A percentile compares a stretch with the other conserved stretches of the same genome.
These are phyloP conservation scores for Sialis fuliginosa DNA, from an alignment of 2,888 invertebrate species.

Conservation along the genomic window DNA sequence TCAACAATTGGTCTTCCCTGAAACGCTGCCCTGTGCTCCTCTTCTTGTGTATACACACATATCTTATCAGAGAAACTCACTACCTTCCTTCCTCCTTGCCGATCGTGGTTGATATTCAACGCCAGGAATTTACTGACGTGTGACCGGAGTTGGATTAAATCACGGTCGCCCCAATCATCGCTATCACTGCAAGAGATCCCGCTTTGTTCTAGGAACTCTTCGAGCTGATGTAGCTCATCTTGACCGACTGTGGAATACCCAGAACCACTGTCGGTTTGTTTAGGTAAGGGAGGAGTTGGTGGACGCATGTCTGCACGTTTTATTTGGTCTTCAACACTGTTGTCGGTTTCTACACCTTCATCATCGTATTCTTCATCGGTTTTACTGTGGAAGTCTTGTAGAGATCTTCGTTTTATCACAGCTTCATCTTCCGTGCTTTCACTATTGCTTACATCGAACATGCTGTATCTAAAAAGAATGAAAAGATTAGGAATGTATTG, in stretches of 20 bases:
- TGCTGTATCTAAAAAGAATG: conserved; percentile 39
- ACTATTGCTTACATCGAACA: conserved; percentile 56
- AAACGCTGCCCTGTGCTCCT: conserved; percentile 33
- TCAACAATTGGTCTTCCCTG: conserved; percentile 39
- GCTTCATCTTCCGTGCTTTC: conserved; percentile 25
- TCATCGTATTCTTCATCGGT: conserved; percentile 35
- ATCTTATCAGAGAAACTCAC: conserved; percentile 59
- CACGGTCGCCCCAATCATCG: conserved; percentile 49
- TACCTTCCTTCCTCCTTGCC: conserved; percentile 43
- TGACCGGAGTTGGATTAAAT: conserved; percentile 48
- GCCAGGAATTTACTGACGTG: conserved; percentile 54
- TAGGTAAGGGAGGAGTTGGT: conserved; percentile 33
- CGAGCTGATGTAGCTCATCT: conserved; percentile 47
- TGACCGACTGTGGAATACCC: conserved; percentile 18
- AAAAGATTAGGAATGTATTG: conserved; percentile 16
- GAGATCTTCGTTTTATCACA: conserved; percentile 47
- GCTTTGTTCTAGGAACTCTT: conserved; percentile 52
- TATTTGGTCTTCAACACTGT: conserved; percentile 38
- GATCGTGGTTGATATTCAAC: conserved; percentile 51
- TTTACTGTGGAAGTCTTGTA: conserved; percentile 48
- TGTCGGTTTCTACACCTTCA: conserved; percentile 39
- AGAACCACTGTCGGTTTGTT: conserved; percentile 20
- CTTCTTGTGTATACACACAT: conserved; percentile 32
- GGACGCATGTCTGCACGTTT: conserved; percentile 31
- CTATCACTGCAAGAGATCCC: conserved; percentile 50